Conservation (phyloP, 2,797 vertebrate genomes). For the Pachyuromys duprasi region DNA sequence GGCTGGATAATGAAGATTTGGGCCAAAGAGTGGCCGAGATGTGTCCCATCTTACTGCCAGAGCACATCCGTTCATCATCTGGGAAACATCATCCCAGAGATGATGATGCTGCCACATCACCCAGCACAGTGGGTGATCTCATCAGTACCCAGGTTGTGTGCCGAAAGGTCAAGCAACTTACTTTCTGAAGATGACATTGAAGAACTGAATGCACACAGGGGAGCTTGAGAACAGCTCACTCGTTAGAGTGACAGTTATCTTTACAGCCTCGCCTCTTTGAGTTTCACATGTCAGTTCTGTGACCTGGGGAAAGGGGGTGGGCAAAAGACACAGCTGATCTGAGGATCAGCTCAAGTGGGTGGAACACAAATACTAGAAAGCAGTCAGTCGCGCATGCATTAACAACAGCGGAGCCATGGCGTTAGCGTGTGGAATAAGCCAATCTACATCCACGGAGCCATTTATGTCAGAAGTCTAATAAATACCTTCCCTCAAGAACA, state of each 20-base stretch:
- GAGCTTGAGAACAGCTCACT: slow-evolving; percentile 75
- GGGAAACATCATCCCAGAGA: neutral
- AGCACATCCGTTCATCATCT: too few relatives aligned
- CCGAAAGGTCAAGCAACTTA: slow-evolving; percentile 60
- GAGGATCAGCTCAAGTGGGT: neutral
- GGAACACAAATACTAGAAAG: neutral
- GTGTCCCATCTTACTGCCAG: neutral
- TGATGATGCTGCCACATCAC: rapidly evolving
- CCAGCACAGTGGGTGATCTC: too few relatives aligned
- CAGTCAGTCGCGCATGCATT: rapidly evolving
- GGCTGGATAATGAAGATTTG: neutral
- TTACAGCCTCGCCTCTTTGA: slow-evolving; percentile 72
- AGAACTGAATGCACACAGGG: slow-evolving; percentile 83
- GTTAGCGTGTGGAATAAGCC: neutral
- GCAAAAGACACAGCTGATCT: neutral
- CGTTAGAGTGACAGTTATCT: slow-evolving; percentile 81
- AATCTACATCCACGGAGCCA: neutral
- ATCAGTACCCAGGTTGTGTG: neutral
- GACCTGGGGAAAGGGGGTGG: slow-evolving; percentile 72
- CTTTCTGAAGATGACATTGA: slow-evolving; percentile 85
- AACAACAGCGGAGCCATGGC: neutral
- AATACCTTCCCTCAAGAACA: neutral
- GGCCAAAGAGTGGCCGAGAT: neutral
- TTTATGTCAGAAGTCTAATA: neutral
- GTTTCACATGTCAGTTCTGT: slow-evolving; percentile 82